These are phyloP conservation scores for Chymomyza fuscimana DNA, from an alignment of 2,888 invertebrate genomes.

Conservation along the genomic window DNA sequence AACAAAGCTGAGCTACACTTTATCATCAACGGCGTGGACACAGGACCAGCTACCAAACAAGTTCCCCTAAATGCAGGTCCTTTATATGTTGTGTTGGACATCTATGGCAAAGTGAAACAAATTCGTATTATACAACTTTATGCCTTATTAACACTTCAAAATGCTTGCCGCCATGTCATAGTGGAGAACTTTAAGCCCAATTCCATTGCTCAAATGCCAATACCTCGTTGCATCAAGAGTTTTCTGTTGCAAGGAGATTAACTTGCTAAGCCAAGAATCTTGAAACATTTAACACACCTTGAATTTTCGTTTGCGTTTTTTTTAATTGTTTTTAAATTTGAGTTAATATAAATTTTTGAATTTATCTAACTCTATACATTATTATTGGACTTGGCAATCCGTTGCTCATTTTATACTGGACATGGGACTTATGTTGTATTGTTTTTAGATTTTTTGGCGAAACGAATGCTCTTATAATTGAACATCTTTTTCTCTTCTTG, in stretches of 20 bases:
- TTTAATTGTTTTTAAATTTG: too few relatives aligned
- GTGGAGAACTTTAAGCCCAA: conserved; percentile 87
- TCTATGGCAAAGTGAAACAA: conserved; percentile 98
- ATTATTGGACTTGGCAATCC: too few relatives aligned
- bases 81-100: conserved; percentile 95
- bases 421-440: too few relatives aligned
- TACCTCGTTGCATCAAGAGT: conserved; percentile 93
- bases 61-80: conserved; percentile 92
- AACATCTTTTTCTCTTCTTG: too few relatives aligned
- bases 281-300: too few relatives aligned
- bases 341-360: too few relatives aligned
- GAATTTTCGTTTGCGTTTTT: too few relatives aligned
- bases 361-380: too few relatives aligned
- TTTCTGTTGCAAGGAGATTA: conserved; percentile 64
- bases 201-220: conserved; percentile 88
- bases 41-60: conserved; percentile 91
- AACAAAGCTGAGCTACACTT: conserved; percentile 95
- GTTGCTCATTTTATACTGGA: too few relatives aligned
- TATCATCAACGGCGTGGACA: conserved; percentile 96
- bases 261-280: background rate
- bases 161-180: conserved; percentile 93
- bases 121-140: conserved; percentile 95
- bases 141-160: conserved; percentile 92
- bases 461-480: too few relatives aligned
- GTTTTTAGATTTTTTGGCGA: too few relatives aligned